Base-by-base conservation (phyloP, 2,113 vertebrate genomes). In the Talpa occidentalis region DNA sequence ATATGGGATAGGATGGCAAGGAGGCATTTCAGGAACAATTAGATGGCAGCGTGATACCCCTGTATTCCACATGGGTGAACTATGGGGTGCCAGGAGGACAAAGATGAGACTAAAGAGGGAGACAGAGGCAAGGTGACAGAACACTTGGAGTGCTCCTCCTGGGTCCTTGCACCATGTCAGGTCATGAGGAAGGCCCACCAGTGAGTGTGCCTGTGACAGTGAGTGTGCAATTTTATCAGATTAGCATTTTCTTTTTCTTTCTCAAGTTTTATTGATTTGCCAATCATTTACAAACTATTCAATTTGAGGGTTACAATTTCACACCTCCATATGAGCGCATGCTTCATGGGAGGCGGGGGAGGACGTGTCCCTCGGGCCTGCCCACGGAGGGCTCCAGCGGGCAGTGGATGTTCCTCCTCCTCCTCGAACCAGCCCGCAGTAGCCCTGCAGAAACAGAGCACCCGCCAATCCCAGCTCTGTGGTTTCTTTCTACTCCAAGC, bases 131-230 rank as follows among this genome's bases (percentile, higher is more conserved):
- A 40, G 37, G 83, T 0, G 49, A 32, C 1, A 0, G n/a, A 17
- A 59, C 28, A 10, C 9, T 17, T 3, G 26, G 15, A 56, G 32
- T 3, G 22, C 30, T 2, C 0, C 6, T 74, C 66, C 47, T 10
- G 2, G n/a, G 6, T 44, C 5, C 35, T 62, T 4, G 2, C 4
- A 22, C 6, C 9, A 47, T 10, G 0, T 44, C 35, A 9, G 0
- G 0, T 73, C 35, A 60, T 30, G 22, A 64, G 42, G 66, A 76
- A 52, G 79, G 35, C 10, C 10, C 54, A 6, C 16, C 5, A 4
- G 1, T 32, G 2, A 4, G 37, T 1, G 2, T 1, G 3, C 24
- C 0, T 1, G 3, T n/a, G n/a, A n/a, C n/a, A n/a, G 5, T 10
- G 44, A 4, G n/a, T n/a, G n/a, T 35, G 5, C 6, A 24, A 60